Evolutionary conservation across 2,113 vertebrate species (phyloP).

Genomic region (Orthonyx spaldingii): DNA sequence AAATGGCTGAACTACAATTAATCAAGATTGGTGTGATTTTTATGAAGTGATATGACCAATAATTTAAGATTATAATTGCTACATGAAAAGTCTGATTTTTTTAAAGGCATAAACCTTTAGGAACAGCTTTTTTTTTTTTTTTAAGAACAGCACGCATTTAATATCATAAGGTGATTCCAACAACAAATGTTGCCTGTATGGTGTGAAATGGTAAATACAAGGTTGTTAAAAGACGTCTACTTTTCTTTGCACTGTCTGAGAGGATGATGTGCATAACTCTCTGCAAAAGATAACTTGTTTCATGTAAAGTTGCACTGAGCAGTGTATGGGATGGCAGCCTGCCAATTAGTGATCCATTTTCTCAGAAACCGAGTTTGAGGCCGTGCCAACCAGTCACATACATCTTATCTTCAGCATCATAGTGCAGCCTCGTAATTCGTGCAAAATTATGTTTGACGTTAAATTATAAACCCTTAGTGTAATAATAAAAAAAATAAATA

Average conservation of each 20-base stretch:
- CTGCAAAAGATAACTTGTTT: conserved; percentile 35
- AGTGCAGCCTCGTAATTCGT: conserved; percentile 70
- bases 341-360: conserved; percentile 77
- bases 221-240: background rate
- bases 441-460: conserved; percentile 80
- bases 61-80: conserved; percentile 59
- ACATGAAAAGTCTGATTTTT: background rate
- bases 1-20: conserved; percentile 56
- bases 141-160: background rate
- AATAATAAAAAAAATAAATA: conserved; percentile 83
- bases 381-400: conserved; percentile 61
- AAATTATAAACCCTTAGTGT: conserved; percentile 80
- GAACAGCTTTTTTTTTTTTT: background rate
- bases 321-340: conserved; percentile 63
- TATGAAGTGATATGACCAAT: conserved; percentile 58
- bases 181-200: background rate
- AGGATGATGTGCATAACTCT: conserved; percentile 1
- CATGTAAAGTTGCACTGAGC: conserved; percentile 47
- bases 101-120: background rate
- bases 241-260: background rate
- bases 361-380: conserved; percentile 71
- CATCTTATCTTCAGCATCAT: conserved; percentile 73
- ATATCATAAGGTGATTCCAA: background rate
- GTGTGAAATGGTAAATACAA: background rate
- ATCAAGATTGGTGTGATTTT: conserved; percentile 66